phyloP scores from a whole-genome alignment of 2,113 vertebrate species.

The Callithrix jacchus region DNA sequence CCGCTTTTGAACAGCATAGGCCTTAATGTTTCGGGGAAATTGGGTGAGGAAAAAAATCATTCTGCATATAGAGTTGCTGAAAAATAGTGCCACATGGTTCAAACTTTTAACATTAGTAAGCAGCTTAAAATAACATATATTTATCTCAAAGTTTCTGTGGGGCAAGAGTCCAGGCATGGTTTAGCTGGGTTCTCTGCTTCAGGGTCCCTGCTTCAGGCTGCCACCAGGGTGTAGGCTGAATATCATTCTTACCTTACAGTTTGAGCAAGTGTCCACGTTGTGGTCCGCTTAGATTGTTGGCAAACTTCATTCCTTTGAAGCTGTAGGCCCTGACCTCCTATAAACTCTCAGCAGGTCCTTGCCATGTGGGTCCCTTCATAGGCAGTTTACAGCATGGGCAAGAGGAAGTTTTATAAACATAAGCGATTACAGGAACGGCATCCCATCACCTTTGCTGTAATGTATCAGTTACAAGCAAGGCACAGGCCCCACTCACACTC shows the following conservation, averaged over 20 bases:
- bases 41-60: background rate
- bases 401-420: background rate
- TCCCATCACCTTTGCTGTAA: background rate
- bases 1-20: background rate
- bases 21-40: background rate
- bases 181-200: background rate
- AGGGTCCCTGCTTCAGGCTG: background rate
- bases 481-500: background rate
- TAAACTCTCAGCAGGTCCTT: background rate
- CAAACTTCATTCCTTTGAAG: background rate
- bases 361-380: background rate
- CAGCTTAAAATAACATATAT: background rate
- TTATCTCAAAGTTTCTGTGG: background rate
- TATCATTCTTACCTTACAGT: background rate
- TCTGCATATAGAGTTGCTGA: background rate
- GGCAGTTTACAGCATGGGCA: background rate
- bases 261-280: background rate
- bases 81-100: background rate
- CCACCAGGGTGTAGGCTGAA: background rate
- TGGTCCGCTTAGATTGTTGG: background rate
- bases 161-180: background rate
- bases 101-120: background rate
- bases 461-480: background rate
- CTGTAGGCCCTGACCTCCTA: background rate
- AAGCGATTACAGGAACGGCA: background rate